Evolutionary conservation across 2,888 invertebrate genomes (phyloP).

Genomic region (Agrotis ipsilon): DNA sequence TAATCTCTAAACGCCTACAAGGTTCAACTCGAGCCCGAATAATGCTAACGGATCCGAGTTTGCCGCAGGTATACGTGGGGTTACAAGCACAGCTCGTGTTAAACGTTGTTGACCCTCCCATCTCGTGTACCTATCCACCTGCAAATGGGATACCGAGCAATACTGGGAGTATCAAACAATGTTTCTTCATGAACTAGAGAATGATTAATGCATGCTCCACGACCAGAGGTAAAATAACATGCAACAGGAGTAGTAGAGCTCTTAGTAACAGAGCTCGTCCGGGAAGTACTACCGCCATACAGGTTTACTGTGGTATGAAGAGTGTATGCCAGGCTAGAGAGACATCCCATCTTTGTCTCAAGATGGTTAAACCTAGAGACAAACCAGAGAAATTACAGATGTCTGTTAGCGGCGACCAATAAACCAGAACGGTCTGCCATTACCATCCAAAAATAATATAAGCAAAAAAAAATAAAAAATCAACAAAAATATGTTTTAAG

Average conservation of each 20-base stretch:
- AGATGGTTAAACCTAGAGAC: neutral
- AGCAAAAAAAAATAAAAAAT: constrained; percentile 24
- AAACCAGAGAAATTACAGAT: constrained; percentile 1
- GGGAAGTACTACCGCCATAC: neutral
- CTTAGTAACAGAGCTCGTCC: neutral
- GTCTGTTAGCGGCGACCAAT: neutral
- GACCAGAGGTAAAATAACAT: neutral
- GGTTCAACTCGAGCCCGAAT: neutral
- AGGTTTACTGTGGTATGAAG: neutral
- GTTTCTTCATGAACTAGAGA: neutral
- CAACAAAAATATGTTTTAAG: constrained; percentile 39
- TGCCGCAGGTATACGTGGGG: neutral
- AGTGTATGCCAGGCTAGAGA: neutral
- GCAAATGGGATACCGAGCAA: neutral
- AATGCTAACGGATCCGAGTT: neutral
- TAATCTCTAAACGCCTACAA: neutral
- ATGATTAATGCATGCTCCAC: neutral
- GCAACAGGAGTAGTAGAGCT: constrained; percentile 3
- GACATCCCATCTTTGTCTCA: constrained; percentile 1
- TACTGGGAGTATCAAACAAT: neutral
- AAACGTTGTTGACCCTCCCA: neutral
- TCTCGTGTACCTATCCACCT: neutral
- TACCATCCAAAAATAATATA: constrained; percentile 4
- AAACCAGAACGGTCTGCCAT: neutral
- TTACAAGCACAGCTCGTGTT: neutral